Evolutionary conservation across 2,797 vertebrate genomes (phyloP).

Genomic region (Oreortyx pictus): DNA sequence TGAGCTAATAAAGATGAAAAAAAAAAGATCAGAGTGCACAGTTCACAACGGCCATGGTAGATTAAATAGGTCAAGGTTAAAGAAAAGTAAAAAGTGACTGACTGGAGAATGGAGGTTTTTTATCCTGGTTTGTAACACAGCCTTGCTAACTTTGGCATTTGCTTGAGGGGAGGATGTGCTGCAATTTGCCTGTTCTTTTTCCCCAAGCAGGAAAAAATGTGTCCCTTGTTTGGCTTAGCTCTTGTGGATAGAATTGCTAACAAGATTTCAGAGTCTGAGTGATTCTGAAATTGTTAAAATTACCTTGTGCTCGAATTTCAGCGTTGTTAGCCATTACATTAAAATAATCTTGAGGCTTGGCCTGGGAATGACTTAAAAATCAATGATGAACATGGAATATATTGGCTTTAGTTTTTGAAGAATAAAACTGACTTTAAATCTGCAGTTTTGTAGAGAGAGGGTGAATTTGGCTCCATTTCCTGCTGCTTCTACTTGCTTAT

Average conservation of each 20-base stretch:
- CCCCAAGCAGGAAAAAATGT: neutral
- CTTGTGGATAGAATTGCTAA: neutral
- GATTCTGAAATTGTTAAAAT: neutral
- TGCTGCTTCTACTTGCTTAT: neutral
- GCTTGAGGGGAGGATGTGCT: neutral
- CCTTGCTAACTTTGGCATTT: neutral
- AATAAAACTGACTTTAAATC: neutral
- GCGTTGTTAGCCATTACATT: neutral
- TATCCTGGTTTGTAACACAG: neutral
- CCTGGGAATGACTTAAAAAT: neutral
- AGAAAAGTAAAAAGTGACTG: neutral
- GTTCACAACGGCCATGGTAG: neutral
- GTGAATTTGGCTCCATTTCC: neutral
- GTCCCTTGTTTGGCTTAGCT: neutral
- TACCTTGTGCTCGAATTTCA: neutral
- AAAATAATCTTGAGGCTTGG: neutral
- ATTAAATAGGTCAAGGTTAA: neutral
- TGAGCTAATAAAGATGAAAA: neutral
- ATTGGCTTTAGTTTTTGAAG: neutral
- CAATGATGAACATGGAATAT: neutral
- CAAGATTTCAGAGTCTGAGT: neutral
- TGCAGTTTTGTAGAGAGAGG: neutral
- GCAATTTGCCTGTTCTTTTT: neutral
- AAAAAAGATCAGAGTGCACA: neutral
- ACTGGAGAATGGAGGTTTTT: accelerated